A percentile compares a stretch with the other conserved stretches of the same genome.
Evolutionary conservation across 92 coral and sea anemone species (phyloP).

Genomic region (Montipora capitata): DNA sequence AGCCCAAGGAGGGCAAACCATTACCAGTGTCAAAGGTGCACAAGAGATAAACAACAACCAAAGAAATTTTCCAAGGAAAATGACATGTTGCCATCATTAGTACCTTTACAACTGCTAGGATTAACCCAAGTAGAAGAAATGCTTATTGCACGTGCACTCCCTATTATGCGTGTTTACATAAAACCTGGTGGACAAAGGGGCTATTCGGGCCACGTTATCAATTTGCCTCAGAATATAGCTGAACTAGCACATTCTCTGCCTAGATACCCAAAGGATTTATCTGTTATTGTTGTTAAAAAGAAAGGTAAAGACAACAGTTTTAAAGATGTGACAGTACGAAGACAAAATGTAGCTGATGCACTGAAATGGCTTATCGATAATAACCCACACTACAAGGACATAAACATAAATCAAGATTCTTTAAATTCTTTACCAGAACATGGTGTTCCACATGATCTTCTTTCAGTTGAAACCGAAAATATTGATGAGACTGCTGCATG

Average conservation of each 20-base stretch:
- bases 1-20: constrained; percentile 13
- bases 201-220: constrained; percentile 74
- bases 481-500: constrained; percentile 6
- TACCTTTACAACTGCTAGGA: constrained; percentile 77
- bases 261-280: constrained; percentile 80
- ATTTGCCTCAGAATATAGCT: constrained; percentile 79
- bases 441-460: constrained; percentile 70
- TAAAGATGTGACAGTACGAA: constrained; percentile 81
- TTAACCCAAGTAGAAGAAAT: constrained; percentile 81
- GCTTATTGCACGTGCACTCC: constrained; percentile 85
- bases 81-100: constrained; percentile 78
- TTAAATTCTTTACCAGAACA: constrained; percentile 72
- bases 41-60: constrained; percentile 63
- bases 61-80: constrained; percentile 79
- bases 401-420: constrained; percentile 54
- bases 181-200: constrained; percentile 85
- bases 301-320: constrained; percentile 75
- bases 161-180: constrained; percentile 75
- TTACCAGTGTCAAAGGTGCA: constrained; percentile 72
- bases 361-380: constrained; percentile 80
- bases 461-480: constrained; percentile 67
- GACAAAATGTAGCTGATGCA: constrained; percentile 72
- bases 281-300: constrained; percentile 81
- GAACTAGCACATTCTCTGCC: constrained; percentile 82
- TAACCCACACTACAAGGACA: constrained; percentile 72